These are phyloP conservation scores for Aplysina aerophoba DNA, from an alignment of 37 sponge, comb jelly and placozoan genomes.

Conservation along the genomic window DNA sequence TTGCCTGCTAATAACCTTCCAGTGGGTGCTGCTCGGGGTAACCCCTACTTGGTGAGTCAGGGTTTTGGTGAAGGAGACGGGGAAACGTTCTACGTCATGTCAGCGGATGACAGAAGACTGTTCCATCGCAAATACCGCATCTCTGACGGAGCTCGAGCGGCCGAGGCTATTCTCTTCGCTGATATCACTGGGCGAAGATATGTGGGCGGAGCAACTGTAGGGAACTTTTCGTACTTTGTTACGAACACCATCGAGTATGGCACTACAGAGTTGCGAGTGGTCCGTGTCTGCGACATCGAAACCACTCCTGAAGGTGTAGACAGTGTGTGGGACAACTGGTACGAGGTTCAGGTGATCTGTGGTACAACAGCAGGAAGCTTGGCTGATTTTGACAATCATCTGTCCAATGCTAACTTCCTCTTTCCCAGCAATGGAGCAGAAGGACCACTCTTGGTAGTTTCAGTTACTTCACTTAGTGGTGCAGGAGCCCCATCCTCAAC, in stretches of 20 bases:
- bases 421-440: neutral
- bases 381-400: neutral
- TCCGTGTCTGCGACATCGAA: slow-evolving; percentile 5
- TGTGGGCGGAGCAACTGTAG: neutral
- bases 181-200: neutral
- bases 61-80: neutral
- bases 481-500: neutral
- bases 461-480: neutral
- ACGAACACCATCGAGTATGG: neutral
- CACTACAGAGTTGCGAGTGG: neutral
- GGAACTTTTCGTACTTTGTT: slow-evolving; percentile 10
- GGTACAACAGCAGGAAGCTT: neutral
- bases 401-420: slow-evolving; percentile 4
- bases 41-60: too few relatives aligned
- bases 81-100: slow-evolving; percentile 27
- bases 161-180: too few relatives aligned
- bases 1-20: too few relatives aligned
- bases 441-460: neutral
- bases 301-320: too few relatives aligned
- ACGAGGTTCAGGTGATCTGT: slow-evolving; percentile 16
- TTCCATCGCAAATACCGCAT: slow-evolving; percentile 9
- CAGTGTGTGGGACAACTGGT: slow-evolving; percentile 24
- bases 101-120: neutral
- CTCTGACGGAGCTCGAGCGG: neutral
- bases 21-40: too few relatives aligned